Percentiles rank a stretch among this genome's conserved stretches.
Evolutionary conservation across 2,113 vertebrate genomes (phyloP).

Genomic region (Hippoglossus stenolepis): DNA sequence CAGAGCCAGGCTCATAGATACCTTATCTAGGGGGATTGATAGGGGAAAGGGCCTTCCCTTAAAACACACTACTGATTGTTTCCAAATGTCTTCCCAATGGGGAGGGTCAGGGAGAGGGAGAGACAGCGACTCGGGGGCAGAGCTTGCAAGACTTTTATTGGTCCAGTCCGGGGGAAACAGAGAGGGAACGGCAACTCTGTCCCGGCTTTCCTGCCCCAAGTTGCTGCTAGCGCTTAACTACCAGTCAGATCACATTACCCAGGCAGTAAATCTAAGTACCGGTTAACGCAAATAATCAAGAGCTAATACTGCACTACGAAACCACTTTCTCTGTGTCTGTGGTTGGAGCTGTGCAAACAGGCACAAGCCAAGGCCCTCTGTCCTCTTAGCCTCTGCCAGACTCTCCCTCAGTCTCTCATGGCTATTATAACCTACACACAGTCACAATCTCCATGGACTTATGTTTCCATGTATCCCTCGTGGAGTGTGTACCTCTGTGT

Average conservation of each 20-base stretch:
- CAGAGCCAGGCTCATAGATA: conserved; percentile 85
- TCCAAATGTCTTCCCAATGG: conserved; percentile 90
- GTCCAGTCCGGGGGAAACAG: conserved; percentile 78
- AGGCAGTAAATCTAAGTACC: conserved; percentile 81
- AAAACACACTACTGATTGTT: conserved; percentile 95
- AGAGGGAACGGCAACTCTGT: conserved; percentile 74
- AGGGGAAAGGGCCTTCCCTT: conserved; percentile 80
- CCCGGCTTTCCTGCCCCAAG: conserved; percentile 77
- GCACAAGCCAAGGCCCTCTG: conserved; percentile 47
- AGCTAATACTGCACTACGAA: conserved; percentile 76
- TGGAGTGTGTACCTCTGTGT: not conserved
- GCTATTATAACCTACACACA: conserved; percentile 45
- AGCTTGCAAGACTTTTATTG: conserved; percentile 80
- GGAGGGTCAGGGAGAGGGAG: conserved; percentile 72
- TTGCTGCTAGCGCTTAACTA: conserved; percentile 83
- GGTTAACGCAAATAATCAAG: conserved; percentile 80
- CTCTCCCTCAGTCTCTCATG: conserved; percentile 43
- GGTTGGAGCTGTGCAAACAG: conserved; percentile 72
- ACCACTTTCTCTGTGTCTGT: conserved; percentile 77
- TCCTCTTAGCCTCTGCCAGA: conserved; percentile 46
- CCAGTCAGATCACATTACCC: conserved; percentile 79
- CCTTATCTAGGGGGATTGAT: conserved; percentile 89
- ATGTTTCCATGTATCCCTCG: conserved; percentile 18
- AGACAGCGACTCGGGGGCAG: conserved; percentile 54
- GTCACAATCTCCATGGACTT: conserved; percentile 30